A percentile compares a stretch with the other conserved stretches of the same genome.
phyloP scores from a whole-genome alignment of 2,797 vertebrate genomes.

The Taeniopygia guttata region DNA sequence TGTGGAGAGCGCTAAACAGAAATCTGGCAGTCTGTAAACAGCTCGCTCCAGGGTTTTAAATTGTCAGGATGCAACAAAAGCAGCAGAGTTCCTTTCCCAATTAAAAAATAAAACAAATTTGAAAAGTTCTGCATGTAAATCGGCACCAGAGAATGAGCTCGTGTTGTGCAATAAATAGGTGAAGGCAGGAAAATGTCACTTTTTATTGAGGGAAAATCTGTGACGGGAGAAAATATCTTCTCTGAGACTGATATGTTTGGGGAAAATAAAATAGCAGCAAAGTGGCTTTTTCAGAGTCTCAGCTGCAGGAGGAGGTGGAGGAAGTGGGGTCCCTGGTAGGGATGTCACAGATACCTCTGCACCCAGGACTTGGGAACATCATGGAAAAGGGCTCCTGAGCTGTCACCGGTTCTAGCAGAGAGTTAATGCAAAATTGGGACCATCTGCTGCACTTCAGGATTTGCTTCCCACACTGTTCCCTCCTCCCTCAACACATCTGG shows the following conservation, averaged over 20 bases:
- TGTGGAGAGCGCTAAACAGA: not conserved
- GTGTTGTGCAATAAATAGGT: not conserved
- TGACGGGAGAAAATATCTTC: not conserved
- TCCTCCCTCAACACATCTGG: not conserved
- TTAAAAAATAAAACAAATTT: not conserved
- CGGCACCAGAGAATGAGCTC: not conserved
- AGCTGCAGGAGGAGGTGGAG: not conserved
- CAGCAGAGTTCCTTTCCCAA: not conserved
- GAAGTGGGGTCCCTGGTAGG: not conserved
- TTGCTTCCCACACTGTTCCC: not conserved
- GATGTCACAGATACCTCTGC: not conserved
- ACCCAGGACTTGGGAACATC: not conserved
- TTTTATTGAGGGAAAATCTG: conserved; percentile 21
- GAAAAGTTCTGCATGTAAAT: not conserved
- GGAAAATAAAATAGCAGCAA: not conserved
- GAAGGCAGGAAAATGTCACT: conserved; percentile 37
- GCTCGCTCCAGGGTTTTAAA: not conserved
- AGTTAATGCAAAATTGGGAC: not conserved
- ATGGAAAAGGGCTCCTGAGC: not conserved
- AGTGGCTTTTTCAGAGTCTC: not conserved
- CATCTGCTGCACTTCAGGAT: not conserved
- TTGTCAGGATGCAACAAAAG: not conserved
- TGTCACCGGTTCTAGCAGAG: not conserved
- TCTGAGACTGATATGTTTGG: not conserved
- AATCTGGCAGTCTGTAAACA: not conserved